Evolutionary conservation across 2,113 vertebrate species (phyloP), one percentile per base, ranked within the genome.

Genomic region (Aythya baeri): DNA sequence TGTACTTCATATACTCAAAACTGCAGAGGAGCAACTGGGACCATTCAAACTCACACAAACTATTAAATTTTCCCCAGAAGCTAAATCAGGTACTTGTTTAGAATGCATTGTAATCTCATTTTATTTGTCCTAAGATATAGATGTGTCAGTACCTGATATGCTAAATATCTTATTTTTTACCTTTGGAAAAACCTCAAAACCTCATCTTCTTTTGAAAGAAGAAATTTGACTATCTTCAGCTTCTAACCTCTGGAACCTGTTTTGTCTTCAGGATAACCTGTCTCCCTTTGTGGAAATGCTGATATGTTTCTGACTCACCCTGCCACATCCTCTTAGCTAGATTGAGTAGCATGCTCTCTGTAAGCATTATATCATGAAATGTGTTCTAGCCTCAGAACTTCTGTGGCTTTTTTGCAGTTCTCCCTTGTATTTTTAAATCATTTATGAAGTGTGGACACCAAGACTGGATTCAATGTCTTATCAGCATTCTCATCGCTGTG

Each of bases 301-400:
- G 62, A 23, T 8, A 16, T 0, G 9, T 50, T 88, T 20, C 15
- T 34, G 50, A 73, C 63, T 27, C 38, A 62, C 58, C 57, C 5
- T 85, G 58, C 16, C 41, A 7, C 13, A 38, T 79, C 34, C 72
- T 73, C 63, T 49, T 9, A 36, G 78, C 67, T 38, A 22, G 75
- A 57, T 16, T 34, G 43, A 36, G n/a, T 31, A 57, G 34, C 14
- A 22, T 23, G 22, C 29, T 57, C 41, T 66, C 66, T 41, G 5
- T 1, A 10, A 43, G 15, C 14, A 13, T 11, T 27, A 2, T 2
- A 44, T 21, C 3, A 11, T 41, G 44, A 29, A 73, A 15, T 3
- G 0, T 4, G 9, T 72, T 46, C 44, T 5, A 68, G 52, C 32
- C 57, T 27, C 74, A 73, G 20, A 79, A 49, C 34, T 65, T 34